Percentiles rank a stretch among this genome's conserved stretches.
These are phyloP conservation scores for Cabera pusaria DNA, from an alignment of 2,888 invertebrate genomes.

Conservation along the genomic window DNA sequence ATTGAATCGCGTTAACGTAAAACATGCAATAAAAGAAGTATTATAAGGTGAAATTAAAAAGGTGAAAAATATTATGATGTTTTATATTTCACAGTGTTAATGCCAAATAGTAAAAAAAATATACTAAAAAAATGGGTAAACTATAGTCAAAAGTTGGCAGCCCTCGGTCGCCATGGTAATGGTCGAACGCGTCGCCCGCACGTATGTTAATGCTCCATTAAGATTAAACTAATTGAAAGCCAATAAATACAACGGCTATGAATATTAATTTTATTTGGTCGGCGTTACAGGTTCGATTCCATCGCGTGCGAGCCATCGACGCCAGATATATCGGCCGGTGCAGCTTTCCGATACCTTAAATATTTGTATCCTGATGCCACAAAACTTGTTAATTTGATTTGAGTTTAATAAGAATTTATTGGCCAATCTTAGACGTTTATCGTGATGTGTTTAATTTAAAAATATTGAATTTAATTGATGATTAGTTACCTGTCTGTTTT, in stretches of 20 bases:
- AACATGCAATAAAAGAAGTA: no score
- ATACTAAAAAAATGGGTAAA: slow-evolving; percentile 19
- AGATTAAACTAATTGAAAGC: slow-evolving; percentile 84
- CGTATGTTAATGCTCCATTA: slow-evolving; percentile 82
- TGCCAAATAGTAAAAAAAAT: not conserved
- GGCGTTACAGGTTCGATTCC: slow-evolving; percentile 46
- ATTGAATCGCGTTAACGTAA: no score
- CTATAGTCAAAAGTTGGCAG: slow-evolving; percentile 46
- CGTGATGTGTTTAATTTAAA: no score
- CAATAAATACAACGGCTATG: slow-evolving; percentile 83
- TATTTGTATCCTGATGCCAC: no score
- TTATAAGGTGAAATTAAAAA: not conserved
- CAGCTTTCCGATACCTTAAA: no score
- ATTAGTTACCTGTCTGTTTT: no score
- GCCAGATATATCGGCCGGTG: slow-evolving; percentile 8
- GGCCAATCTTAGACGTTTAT: not conserved
- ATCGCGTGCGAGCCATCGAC: slow-evolving; percentile 62
- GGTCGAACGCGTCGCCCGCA: slow-evolving; percentile 67
- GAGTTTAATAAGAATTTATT: slow-evolving; percentile 1
- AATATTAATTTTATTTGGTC: slow-evolving; percentile 82
- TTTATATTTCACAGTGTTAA: no score
- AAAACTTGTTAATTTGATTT: slow-evolving; percentile 4
- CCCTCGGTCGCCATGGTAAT: slow-evolving; percentile 58
- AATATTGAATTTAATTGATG: no score
- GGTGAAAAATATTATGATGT: not conserved